phyloP scores from a whole-genome alignment of 2,113 vertebrate genomes.

The Pseudopodoces humilis region DNA sequence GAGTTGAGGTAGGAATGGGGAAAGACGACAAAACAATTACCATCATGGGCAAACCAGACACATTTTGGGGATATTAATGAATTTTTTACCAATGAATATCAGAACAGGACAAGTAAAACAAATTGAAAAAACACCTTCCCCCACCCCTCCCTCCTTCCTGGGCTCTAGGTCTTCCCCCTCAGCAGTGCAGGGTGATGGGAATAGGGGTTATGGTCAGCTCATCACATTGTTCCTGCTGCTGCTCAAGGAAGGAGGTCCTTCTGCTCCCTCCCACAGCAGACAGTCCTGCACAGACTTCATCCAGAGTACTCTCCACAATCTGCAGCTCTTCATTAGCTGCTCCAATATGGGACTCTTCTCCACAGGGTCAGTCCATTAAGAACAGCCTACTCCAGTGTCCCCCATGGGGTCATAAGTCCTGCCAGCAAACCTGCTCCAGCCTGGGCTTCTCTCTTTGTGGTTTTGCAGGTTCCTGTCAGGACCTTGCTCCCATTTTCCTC shows the following conservation, averaged over 20 bases:
- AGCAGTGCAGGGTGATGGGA: not conserved
- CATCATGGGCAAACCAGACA: not conserved
- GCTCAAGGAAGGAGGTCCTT: not conserved
- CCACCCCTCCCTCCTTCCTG: not conserved
- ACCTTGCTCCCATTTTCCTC: not conserved
- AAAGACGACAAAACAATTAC: not conserved
- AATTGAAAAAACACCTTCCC: not conserved
- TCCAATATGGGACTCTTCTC: not conserved
- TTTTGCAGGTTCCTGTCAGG: too few species aligned
- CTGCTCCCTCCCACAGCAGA: not conserved
- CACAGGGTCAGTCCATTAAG: too few species aligned
- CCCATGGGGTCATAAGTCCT: too few species aligned
- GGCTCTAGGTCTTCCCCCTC: not conserved
- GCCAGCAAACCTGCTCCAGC: not conserved
- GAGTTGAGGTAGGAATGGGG: not conserved
- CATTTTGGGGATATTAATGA: not conserved
- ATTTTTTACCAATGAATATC: not conserved
- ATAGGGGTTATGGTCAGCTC: not conserved
- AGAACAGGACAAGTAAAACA: not conserved
- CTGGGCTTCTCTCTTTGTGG: not conserved
- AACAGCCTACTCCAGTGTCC: not conserved
- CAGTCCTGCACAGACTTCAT: not conserved
- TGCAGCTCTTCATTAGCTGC: not conserved
- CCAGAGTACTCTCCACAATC: not conserved
- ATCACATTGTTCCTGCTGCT: not conserved